phyloP scores from a whole-genome alignment of 1,140 invertebrate genomes.

The Macrotrachela quadricornifera region DNA sequence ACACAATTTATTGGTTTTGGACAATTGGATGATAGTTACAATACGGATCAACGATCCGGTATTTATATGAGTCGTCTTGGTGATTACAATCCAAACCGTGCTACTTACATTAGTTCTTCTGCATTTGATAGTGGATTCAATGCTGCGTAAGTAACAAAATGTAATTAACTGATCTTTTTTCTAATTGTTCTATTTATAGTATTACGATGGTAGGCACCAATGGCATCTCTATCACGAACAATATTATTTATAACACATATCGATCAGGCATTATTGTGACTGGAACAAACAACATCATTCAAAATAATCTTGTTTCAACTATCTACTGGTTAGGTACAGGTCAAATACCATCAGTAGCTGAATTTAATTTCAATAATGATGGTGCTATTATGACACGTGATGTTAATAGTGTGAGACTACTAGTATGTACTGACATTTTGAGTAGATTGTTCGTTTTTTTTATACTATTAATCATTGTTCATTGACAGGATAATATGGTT shows the following conservation, averaged over 20 bases:
- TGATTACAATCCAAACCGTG: constrained; percentile 6
- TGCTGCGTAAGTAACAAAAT: neutral
- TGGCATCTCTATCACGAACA: neutral
- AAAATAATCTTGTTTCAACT: constrained; percentile 15
- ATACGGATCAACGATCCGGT: neutral
- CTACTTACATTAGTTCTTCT: constrained; percentile 3
- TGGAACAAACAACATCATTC: constrained; percentile 8
- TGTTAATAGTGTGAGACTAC: constrained; percentile 12
- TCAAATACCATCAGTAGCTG: constrained; percentile 11
- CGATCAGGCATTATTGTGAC: constrained; percentile 1
- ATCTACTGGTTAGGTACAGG: constrained; percentile 10
- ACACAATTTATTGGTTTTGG: neutral
- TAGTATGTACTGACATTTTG: neutral
- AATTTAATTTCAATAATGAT: constrained; percentile 12
- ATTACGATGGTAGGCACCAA: neutral
- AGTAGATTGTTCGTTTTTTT: too few species aligned
- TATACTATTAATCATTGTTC: too few species aligned
- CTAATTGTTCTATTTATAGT: too few species aligned
- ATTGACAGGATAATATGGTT: constrained; percentile 13
- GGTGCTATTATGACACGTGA: constrained; percentile 14
- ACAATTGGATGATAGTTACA: neutral
- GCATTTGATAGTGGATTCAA: neutral
- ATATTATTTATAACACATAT: constrained; percentile 3
- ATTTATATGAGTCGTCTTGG: neutral
- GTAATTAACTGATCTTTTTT: too few species aligned